A percentile compares a stretch with the other conserved stretches of the same genome.
These are phyloP conservation scores for Zygogramma bicolorata DNA, from an alignment of 2,888 invertebrate species.

Conservation along the genomic window DNA sequence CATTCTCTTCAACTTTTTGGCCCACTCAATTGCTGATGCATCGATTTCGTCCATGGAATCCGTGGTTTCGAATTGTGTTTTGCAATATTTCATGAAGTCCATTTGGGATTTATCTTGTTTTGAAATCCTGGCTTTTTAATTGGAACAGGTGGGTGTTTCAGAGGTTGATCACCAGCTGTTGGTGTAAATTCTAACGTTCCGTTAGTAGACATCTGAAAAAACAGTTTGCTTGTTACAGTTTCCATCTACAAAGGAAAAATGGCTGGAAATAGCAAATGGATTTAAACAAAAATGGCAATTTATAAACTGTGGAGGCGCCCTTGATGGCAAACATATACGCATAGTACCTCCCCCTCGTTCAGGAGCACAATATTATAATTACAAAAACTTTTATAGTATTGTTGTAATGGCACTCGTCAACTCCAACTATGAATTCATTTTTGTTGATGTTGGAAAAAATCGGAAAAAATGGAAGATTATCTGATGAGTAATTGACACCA, in stretches of 20 bases:
- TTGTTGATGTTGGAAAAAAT: slow-evolving; percentile 31
- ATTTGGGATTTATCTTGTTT: background rate
- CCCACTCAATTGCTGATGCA: background rate
- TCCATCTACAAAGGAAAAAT: no score
- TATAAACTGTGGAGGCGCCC: slow-evolving; percentile 28
- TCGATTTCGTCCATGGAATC: background rate
- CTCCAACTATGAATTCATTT: slow-evolving; percentile 35
- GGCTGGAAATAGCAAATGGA: no score
- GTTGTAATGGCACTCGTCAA: slow-evolving; percentile 34
- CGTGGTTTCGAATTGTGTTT: no score
- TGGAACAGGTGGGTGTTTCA: no score
- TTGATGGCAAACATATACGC: no score
- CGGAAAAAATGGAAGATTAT: slow-evolving; percentile 34
- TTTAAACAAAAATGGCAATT: slow-evolving; percentile 25
- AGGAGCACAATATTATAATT: slow-evolving; percentile 33
- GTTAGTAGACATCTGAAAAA: no score
- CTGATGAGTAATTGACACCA: slow-evolving; percentile 34
- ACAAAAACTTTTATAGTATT: no score
- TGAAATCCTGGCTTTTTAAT: background rate
- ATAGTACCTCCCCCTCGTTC: no score
- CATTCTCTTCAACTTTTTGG: no score
- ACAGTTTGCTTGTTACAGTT: no score
- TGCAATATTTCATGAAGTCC: background rate
- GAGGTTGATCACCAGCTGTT: no score
- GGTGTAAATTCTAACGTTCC: no score